Evolutionary conservation across 2,797 vertebrate genomes (phyloP), one percentile per base, ranked within the genome.

Genomic region (Falco biarmicus): DNA sequence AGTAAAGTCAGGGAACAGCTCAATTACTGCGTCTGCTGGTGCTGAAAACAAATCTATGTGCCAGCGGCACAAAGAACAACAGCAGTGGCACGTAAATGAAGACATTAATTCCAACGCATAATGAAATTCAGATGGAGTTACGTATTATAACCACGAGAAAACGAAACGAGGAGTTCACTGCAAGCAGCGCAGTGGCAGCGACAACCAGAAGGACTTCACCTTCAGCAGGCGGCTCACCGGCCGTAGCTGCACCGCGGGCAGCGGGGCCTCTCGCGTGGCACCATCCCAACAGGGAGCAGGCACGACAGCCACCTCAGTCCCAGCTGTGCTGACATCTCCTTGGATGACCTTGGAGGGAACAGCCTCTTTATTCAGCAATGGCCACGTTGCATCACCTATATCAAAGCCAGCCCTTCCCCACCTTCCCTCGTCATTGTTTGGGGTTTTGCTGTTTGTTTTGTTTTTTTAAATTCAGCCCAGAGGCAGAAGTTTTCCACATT

Each of bases 1-100:
- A 59, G 64, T 93, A 77, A 91, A 87, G 68, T 19, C 31, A 87
- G 56, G 51, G 56, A 90, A 89, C 54, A 87, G 73, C 89, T 91
- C 87, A 90, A 59, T 91, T 61, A 54, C 79, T 69, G 88, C 13
- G 19, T 63, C 83, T 95, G 87, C 68, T 65, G 61, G 17, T 43
- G 19, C 71, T 60, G 75, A 61, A 84, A 87, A 84, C 59, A 93
- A 93, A 95, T 76, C 84, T 51, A 3, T 21, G 56, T 54, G 75
- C 93, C 80, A 68, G 90, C 86, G 85, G 76, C 92, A 57, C 63
- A 78, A 66, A 60, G 48, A 90, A 39, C 65, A 84, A 11, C 83
- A 88, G 69, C 77, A 84, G 64, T 28, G 18, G 75, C 68, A 70
- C 12, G 0, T 31, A 82, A 92, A 87, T 50, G 64, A 83, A 89